Percentiles rank a stretch among this genome's conserved stretches.
phyloP scores from a whole-genome alignment of 37 sponge, comb jelly and placozoan genomes.

The Spongilla lacustris region DNA sequence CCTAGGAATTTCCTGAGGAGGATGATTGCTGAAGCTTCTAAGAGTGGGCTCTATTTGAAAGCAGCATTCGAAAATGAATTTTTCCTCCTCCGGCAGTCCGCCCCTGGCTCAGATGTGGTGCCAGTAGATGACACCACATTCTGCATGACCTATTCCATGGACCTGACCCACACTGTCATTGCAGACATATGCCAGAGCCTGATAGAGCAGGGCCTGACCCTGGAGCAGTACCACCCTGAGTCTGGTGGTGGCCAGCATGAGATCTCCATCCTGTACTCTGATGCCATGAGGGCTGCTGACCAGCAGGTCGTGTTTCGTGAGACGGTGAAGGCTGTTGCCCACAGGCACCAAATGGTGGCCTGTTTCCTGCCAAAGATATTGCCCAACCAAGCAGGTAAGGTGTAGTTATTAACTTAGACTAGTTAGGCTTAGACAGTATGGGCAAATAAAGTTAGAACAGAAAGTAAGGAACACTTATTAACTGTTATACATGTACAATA shows the following conservation, averaged over 20 bases:
- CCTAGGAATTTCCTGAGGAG: conserved; percentile 29
- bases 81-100: conserved; percentile 5
- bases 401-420: not conserved
- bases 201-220: conserved; percentile 19
- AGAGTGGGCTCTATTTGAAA: conserved; percentile 14
- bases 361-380: conserved; percentile 51
- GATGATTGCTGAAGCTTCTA: conserved; percentile 19
- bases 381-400: conserved; percentile 16
- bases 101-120: conserved; percentile 9
- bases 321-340: conserved; percentile 29
- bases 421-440: not conserved
- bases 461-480: too few species aligned
- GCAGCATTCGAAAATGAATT: conserved; percentile 58
- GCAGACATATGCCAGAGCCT: conserved; percentile 33
- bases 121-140: conserved; percentile 31
- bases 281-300: conserved; percentile 33
- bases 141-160: conserved; percentile 11
- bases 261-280: conserved; percentile 23
- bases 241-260: conserved; percentile 44
- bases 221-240: conserved; percentile 37
- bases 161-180: conserved; percentile 8
- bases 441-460: too few species aligned
- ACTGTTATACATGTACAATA: too few species aligned
- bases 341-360: conserved; percentile 30
- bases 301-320: conserved; percentile 37